phyloP scores from a whole-genome alignment of 1,140 invertebrate species.

The Atta texana region DNA sequence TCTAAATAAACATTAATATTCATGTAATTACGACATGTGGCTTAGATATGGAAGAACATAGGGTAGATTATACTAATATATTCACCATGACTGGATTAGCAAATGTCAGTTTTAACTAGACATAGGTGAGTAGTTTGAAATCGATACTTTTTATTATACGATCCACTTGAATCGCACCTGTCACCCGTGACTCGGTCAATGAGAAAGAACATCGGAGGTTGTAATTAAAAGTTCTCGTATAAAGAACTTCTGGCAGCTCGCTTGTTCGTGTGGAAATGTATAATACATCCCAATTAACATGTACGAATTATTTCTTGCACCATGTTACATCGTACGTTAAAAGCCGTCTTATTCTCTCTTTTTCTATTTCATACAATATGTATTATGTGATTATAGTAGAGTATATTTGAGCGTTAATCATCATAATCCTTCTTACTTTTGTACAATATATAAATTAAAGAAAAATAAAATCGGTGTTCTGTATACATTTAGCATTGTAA shows the following conservation, averaged over 20 bases:
- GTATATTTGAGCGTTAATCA: not conserved
- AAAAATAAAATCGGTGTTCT: not conserved
- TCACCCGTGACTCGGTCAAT: slow-evolving; percentile 51
- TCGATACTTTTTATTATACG: slow-evolving; percentile 27
- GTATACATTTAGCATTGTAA: not conserved
- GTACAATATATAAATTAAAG: not conserved
- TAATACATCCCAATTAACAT: not conserved
- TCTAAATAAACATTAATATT: slow-evolving; percentile 50
- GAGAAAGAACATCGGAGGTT: slow-evolving; percentile 52
- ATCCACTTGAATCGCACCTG: slow-evolving; percentile 57
- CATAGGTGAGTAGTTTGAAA: slow-evolving; percentile 40
- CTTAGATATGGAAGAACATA: slow-evolving; percentile 18
- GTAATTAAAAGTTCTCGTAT: slow-evolving; percentile 63
- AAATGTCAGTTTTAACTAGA: slow-evolving; percentile 56
- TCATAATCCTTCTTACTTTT: not conserved
- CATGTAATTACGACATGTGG: slow-evolving; percentile 33
- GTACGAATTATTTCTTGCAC: not conserved
- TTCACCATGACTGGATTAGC: slow-evolving; percentile 30
- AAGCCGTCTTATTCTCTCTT: not conserved
- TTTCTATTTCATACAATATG: not conserved
- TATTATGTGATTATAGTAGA: not conserved
- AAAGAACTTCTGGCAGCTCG: slow-evolving; percentile 45
- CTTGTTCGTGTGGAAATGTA: not conserved
- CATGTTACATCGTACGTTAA: not conserved
- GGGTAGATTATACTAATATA: slow-evolving; percentile 46